Percentiles rank a stretch among this genome's conserved stretches.
Conservation (phyloP, 1,140 invertebrate genomes). For the Lithobius niger region DNA sequence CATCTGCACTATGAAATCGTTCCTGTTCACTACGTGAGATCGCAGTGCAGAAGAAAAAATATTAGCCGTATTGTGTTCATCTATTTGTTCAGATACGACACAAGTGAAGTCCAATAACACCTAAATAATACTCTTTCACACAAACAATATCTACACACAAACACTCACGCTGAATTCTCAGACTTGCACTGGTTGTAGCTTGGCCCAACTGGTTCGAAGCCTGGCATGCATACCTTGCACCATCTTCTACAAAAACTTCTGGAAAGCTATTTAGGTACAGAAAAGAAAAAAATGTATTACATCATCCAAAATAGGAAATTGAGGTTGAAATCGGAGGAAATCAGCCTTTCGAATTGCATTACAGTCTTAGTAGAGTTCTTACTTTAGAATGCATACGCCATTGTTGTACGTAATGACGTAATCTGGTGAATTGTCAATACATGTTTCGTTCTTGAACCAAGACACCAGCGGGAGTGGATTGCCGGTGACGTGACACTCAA, state of each 20-base stretch:
- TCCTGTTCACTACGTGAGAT: too few relatives aligned
- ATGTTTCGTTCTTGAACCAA: constrained; percentile 60
- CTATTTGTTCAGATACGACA: too few relatives aligned
- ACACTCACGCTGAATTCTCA: constrained; percentile 35
- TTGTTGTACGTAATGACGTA: constrained; percentile 41
- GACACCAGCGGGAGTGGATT: constrained; percentile 59
- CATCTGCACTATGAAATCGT: too few relatives aligned
- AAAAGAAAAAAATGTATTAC: constrained; percentile 3
- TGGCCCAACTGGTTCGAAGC: constrained; percentile 40
- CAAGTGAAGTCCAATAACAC: background rate
- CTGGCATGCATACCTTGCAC: constrained; percentile 42
- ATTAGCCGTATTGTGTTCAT: too few relatives aligned
- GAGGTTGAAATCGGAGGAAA: background rate
- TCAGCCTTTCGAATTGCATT: background rate
- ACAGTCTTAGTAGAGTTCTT: background rate
- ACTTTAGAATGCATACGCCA: constrained; percentile 28
- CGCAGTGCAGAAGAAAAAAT: too few relatives aligned
- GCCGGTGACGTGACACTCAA: constrained; percentile 36
- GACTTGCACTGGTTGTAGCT: constrained; percentile 32
- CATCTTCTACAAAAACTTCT: constrained; percentile 42
- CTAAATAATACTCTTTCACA: background rate
- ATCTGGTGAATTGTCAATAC: constrained; percentile 57
- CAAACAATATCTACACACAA: background rate
- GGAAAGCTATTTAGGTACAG: constrained; percentile 38
- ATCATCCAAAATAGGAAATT: background rate